phyloP scores from a whole-genome alignment of 64 coral and sea anemone genomes.

The Hydrozoanthus tunicans region DNA sequence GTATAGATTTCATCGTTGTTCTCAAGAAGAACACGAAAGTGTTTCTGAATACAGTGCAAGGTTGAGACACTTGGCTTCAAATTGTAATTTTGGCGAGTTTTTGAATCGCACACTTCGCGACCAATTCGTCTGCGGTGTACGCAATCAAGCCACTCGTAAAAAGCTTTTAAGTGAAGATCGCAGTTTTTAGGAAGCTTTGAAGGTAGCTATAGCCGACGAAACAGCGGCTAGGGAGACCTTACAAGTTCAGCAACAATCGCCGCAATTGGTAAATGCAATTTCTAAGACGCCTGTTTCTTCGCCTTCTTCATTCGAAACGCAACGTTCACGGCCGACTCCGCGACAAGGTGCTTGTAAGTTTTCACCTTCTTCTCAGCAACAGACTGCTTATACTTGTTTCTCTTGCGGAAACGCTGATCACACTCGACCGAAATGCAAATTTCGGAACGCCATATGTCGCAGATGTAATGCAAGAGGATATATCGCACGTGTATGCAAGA shows the following conservation, averaged over 20 bases:
- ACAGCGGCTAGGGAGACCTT: constrained; percentile 57
- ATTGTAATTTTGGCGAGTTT: constrained; percentile 71
- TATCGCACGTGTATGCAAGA: constrained; percentile 50
- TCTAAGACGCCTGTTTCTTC: constrained; percentile 9
- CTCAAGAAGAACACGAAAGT: constrained; percentile 57
- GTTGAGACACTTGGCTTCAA: constrained; percentile 59
- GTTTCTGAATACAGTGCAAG: constrained; percentile 5
- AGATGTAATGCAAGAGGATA: constrained; percentile 33
- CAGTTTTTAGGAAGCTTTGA: constrained; percentile 18
- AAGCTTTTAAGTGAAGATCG: constrained; percentile 67
- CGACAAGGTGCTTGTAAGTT: not conserved
- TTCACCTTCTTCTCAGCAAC: constrained; percentile 9
- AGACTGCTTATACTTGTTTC: constrained; percentile 58
- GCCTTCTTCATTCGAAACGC: not conserved
- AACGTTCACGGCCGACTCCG: not conserved
- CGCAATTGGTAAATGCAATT: constrained; percentile 14
- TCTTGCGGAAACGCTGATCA: constrained; percentile 62
- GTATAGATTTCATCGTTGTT: constrained; percentile 69
- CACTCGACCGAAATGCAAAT: constrained; percentile 62
- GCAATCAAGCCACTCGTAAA: constrained; percentile 49
- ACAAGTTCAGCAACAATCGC: constrained; percentile 16
- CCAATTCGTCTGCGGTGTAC: constrained; percentile 41
- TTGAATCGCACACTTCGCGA: not conserved
- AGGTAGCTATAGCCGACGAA: constrained; percentile 59
- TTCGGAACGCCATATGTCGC: not conserved